Base-by-base conservation (phyloP, 2,888 invertebrate species). In the Eumacrocentrus americanus region DNA sequence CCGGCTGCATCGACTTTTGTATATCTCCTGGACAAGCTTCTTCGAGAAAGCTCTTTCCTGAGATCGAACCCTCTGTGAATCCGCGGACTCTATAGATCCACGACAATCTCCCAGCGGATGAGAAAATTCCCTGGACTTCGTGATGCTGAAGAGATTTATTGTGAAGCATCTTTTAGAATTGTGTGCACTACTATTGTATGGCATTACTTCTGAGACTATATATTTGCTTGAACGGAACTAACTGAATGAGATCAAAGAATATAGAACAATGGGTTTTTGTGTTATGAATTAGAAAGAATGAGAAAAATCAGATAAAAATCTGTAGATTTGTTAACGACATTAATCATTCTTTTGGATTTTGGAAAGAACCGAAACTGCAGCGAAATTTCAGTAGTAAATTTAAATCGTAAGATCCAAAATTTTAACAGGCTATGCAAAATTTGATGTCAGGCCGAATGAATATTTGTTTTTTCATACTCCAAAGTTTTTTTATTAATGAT, bases 61-160 rank as follows among this genome's bases (percentile, higher is more conserved):
- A 42, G 22, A 23, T 35, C 35, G 47, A 48, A 35, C 29, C 48
- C 37, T 20, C 16, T 5, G 20, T 14, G 37, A 25, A 14, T 25
- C 34, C 11, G 29, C 14, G 35, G 9, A 44, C 22, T 40, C 12
- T 18, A 48, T 56, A 38, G 47, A 18, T 9, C 35, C 37, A 47
- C 35, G 46, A 44, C 44, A 55, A 22, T 46, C 47, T 46, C 18
- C 7, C 35, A 14, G 20, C 20, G 50, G 40, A 57, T 40, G 50
- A 42, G 42, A 20, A 50, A 57, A 50, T 50, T 56, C 55, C 46
- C 37, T 23, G 23, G 37, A 47, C 46, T 20, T 47, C 18, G 38
- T 23, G n/a, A 56, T 47, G 23, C 14, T 38, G 47, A 56, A 55
- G 35, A 46, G 46, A 55, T 55, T 55, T 55, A 55, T 55, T 12